These are phyloP conservation scores for Turritopsis rubra DNA, from an alignment of 30 jellyfish, hydroid and myxozoan genomes.

Conservation along the genomic window DNA sequence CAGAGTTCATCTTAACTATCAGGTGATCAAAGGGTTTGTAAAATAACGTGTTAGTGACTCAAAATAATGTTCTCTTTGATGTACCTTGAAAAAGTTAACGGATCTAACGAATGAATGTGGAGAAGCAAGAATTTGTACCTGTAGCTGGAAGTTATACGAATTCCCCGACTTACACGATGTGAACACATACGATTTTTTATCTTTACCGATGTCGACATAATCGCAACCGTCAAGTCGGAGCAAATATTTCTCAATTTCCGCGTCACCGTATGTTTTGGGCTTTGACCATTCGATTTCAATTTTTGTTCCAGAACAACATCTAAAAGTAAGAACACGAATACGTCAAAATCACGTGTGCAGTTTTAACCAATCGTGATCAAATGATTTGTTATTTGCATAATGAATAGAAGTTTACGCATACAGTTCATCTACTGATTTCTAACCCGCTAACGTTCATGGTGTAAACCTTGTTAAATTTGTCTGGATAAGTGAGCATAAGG, in stretches of 20 bases:
- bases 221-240: constrained; percentile 38
- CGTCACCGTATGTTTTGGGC: constrained; percentile 46
- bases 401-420: no score
- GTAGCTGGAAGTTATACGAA: constrained; percentile 31
- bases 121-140: constrained; percentile 4
- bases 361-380: neutral
- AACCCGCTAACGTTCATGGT: no score
- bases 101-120: neutral
- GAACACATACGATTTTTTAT: constrained; percentile 30
- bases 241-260: constrained; percentile 32
- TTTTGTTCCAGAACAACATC: constrained; percentile 37
- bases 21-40: no score
- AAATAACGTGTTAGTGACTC: no score
- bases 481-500: no score
- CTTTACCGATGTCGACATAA: constrained; percentile 42
- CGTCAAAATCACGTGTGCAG: neutral
- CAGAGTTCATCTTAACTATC: neutral
- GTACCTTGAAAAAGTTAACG: neutral
- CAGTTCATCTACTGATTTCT: no score
- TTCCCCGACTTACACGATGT: constrained; percentile 38
- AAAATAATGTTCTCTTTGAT: no score
- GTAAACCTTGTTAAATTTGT: no score
- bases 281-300: constrained; percentile 38
- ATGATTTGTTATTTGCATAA: no score
- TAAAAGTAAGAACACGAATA: neutral